Evolutionary conservation across 2,113 vertebrate species (phyloP).

Genomic region (Lamprologus callipterus): DNA sequence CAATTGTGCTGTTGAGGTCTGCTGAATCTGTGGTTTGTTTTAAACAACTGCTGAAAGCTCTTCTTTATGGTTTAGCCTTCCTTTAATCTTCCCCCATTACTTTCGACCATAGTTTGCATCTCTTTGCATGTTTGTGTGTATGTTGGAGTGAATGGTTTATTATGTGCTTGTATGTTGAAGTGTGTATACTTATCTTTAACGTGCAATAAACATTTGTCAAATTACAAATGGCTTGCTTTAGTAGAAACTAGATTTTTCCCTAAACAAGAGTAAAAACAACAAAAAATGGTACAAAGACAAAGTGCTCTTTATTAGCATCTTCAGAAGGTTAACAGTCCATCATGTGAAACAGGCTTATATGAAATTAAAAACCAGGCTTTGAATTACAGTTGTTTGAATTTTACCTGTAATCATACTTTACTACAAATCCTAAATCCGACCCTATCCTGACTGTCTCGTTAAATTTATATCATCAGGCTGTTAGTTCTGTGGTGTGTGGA

Average conservation of each 20-base stretch:
- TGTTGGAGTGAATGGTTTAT: background rate
- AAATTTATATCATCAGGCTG: background rate
- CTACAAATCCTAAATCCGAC: background rate
- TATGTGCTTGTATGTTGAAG: background rate
- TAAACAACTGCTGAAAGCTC: background rate
- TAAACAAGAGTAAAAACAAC: background rate
- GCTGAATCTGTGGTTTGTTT: background rate
- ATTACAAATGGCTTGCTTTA: background rate
- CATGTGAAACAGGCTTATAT: background rate
- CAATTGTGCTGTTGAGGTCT: background rate
- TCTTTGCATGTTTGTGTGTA: background rate
- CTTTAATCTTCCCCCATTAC: background rate
- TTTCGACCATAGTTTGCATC: background rate
- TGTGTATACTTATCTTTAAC: background rate
- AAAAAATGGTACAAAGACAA: background rate
- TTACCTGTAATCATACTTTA: background rate
- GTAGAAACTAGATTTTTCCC: background rate
- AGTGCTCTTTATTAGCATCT: background rate
- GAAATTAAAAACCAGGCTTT: background rate
- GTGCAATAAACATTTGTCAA: background rate
- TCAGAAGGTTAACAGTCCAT: background rate
- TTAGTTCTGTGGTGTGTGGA: background rate
- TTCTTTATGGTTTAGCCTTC: background rate
- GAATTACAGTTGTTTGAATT: background rate
- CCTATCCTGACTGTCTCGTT: background rate